A percentile compares a stretch with the other conserved stretches of the same genome.
Conservation (phyloP, 2,113 vertebrate species). For the Gopherus evgoodei region DNA sequence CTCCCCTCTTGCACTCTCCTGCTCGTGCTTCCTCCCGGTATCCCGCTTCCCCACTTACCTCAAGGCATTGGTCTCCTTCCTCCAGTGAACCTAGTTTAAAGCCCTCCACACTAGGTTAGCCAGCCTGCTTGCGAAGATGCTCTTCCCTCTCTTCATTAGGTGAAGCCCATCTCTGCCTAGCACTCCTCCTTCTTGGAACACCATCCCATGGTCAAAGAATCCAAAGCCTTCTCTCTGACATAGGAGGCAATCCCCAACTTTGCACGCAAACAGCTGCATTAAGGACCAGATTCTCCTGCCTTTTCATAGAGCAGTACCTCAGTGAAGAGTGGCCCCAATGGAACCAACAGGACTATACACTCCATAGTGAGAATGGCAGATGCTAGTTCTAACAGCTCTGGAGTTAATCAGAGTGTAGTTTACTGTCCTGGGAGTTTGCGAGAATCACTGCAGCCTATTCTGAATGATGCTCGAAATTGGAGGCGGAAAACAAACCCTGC, state of each 20-base stretch:
- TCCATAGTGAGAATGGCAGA: not conserved
- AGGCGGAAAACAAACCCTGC: not conserved
- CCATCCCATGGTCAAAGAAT: no score
- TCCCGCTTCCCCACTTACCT: no score
- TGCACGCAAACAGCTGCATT: rapidly evolving
- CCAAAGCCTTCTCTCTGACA: not conserved
- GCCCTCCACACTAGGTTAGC: no score
- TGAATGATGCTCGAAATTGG: not conserved
- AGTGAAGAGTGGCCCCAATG: rapidly evolving
- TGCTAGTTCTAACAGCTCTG: not conserved
- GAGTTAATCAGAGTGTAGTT: not conserved
- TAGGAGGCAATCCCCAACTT: not conserved
- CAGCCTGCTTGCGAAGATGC: no score
- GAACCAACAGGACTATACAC: not conserved
- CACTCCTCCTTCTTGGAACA: no score
- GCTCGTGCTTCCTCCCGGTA: no score
- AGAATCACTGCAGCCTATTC: not conserved
- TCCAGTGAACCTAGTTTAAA: no score
- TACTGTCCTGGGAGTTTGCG: not conserved
- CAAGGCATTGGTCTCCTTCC: no score
- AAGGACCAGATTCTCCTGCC: not conserved
- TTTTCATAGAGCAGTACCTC: not conserved
- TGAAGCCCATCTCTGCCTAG: no score
- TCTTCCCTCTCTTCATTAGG: no score
- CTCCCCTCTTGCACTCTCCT: no score